These are phyloP conservation scores for Pseudorasbora parva DNA, from an alignment of 2,113 vertebrate genomes.

Conservation along the genomic window DNA sequence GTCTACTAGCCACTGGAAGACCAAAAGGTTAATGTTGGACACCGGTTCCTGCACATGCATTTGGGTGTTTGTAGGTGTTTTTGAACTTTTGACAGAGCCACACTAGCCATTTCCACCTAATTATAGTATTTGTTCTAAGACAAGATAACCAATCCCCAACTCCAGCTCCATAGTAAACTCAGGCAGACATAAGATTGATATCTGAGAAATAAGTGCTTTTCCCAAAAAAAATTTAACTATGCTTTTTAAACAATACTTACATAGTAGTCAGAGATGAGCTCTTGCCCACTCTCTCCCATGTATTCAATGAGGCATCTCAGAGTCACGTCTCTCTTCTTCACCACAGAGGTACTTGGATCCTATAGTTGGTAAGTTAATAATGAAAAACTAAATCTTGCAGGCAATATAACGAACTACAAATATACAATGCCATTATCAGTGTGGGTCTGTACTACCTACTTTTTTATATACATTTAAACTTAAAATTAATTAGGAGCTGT, in stretches of 20 bases:
- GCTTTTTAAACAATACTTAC: constrained; percentile 33
- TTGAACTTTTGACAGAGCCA: no score
- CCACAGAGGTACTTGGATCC: constrained; percentile 41
- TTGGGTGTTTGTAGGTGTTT: no score
- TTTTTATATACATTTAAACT: neutral
- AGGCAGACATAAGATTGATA: no score
- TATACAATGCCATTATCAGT: neutral
- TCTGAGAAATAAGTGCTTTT: no score
- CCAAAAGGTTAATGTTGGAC: no score
- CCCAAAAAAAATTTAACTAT: neutral
- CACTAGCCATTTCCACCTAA: no score
- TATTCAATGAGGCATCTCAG: constrained; percentile 57
- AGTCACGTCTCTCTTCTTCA: constrained; percentile 51
- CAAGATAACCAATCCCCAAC: no score
- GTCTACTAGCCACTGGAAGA: no score
- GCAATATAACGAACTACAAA: neutral
- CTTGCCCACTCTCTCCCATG: constrained; percentile 37
- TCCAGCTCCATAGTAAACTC: no score
- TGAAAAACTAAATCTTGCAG: constrained; percentile 22
- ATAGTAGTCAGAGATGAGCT: constrained; percentile 52
- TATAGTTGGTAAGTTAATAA: constrained; percentile 31
- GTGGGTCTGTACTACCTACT: neutral
- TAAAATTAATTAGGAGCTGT: neutral
- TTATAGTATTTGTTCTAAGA: no score
- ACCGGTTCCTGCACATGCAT: no score